Percentiles rank a stretch among this genome's conserved stretches.
Evolutionary conservation across 2,888 invertebrate species (phyloP).

Genomic region (Lasius fuliginosus): DNA sequence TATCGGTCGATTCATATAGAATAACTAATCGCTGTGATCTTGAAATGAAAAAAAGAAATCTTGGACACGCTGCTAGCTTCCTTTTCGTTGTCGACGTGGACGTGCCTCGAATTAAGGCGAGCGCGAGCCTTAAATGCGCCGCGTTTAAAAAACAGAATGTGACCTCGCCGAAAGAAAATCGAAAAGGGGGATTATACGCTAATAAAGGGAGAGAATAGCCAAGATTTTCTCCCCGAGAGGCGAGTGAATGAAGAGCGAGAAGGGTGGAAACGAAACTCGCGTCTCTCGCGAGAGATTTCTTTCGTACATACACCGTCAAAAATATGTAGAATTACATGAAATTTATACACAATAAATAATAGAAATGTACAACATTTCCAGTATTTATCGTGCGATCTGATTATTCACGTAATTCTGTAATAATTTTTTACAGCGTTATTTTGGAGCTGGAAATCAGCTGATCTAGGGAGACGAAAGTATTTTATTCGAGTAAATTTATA

Average conservation of each 20-base stretch:
- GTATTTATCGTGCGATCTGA: neutral
- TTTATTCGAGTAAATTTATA: neutral
- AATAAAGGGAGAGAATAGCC: neutral
- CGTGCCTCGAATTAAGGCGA: slow-evolving; percentile 46
- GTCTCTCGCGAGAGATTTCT: slow-evolving; percentile 15
- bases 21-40: neutral
- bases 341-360: neutral
- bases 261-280: neutral
- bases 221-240: neutral
- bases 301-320: neutral
- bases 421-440: too few relatives aligned
- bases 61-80: slow-evolving; percentile 12
- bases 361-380: too few relatives aligned
- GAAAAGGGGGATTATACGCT: neutral
- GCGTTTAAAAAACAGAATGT: slow-evolving; percentile 39
- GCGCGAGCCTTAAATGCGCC: slow-evolving; percentile 37
- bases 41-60: slow-evolving; percentile 35
- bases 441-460: neutral
- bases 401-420: neutral
- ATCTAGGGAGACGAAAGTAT: neutral
- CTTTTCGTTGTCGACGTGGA: slow-evolving; percentile 32
- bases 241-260: slow-evolving; percentile 22
- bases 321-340: neutral
- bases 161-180: slow-evolving; percentile 46
- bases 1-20: neutral